Evolutionary conservation across 2,797 vertebrate genomes (phyloP).

Genomic region (Gallinago stenura): DNA sequence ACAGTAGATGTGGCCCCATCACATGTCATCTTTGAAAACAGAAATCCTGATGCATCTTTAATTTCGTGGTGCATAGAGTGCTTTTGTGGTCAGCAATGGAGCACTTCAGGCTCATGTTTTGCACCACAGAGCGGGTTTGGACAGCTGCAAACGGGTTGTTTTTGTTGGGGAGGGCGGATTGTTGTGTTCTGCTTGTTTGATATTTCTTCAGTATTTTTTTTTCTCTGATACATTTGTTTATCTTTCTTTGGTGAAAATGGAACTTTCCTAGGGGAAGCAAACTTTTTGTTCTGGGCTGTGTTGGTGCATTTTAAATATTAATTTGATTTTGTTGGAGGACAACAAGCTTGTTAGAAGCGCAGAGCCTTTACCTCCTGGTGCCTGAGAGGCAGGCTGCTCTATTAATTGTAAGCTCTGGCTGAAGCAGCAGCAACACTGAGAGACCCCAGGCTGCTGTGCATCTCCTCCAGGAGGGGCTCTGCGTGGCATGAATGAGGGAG

Average conservation of each 20-base stretch:
- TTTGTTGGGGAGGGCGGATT: background rate
- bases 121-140: background rate
- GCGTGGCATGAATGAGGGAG: fast-evolving
- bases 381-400: background rate
- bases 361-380: background rate
- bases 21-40: background rate
- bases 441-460: background rate
- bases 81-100: background rate
- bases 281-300: background rate
- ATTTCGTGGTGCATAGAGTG: background rate
- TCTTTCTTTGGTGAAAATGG: constrained; percentile 3
- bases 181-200: constrained; percentile 4
- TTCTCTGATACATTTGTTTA: background rate
- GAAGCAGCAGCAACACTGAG: background rate
- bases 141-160: constrained; percentile 55
- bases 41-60: background rate
- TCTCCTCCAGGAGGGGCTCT: background rate
- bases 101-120: background rate
- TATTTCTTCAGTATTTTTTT: background rate
- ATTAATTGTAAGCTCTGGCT: background rate
- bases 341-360: background rate
- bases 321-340: background rate
- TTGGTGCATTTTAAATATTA: background rate
- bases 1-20: background rate
- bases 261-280: background rate